Evolutionary conservation across 2,888 invertebrate species (phyloP).

Genomic region (Meganola albula): DNA sequence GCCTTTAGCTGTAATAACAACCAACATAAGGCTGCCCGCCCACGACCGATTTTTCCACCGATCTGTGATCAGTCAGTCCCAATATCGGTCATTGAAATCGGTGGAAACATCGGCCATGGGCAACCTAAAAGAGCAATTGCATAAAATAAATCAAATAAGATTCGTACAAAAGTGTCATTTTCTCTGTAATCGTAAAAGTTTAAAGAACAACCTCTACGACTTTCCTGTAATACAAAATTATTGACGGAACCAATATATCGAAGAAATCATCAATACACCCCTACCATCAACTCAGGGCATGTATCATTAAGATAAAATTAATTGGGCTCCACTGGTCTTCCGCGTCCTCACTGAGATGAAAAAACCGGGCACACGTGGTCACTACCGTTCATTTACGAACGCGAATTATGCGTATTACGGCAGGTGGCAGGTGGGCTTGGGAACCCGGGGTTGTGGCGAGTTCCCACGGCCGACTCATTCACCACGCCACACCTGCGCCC

Average conservation of each 20-base stretch:
- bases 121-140: no score
- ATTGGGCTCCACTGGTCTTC: slow-evolving; percentile 69
- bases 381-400: slow-evolving; percentile 77
- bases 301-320: slow-evolving; percentile 67
- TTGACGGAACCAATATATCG: slow-evolving; percentile 50
- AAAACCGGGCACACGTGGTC: slow-evolving; percentile 73
- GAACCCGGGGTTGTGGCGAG: slow-evolving; percentile 69
- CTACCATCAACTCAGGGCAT: slow-evolving; percentile 27
- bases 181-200: no score
- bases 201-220: slow-evolving; percentile 23
- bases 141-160: no score
- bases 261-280: slow-evolving; percentile 39
- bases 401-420: slow-evolving; percentile 77
- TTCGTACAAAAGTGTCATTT: no score
- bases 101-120: no score
- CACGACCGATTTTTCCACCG: no score
- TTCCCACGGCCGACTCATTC: slow-evolving; percentile 75
- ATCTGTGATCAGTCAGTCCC: no score
- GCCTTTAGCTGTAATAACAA: no score
- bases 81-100: no score
- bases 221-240: slow-evolving; percentile 28
- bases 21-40: no score
- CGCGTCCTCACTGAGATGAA: slow-evolving; percentile 57
- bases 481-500: slow-evolving; percentile 71
- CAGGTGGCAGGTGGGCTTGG: slow-evolving; percentile 74